These are phyloP conservation scores for Sylvilagus bachmani DNA, from an alignment of 2,113 vertebrate genomes.

Conservation along the genomic window DNA sequence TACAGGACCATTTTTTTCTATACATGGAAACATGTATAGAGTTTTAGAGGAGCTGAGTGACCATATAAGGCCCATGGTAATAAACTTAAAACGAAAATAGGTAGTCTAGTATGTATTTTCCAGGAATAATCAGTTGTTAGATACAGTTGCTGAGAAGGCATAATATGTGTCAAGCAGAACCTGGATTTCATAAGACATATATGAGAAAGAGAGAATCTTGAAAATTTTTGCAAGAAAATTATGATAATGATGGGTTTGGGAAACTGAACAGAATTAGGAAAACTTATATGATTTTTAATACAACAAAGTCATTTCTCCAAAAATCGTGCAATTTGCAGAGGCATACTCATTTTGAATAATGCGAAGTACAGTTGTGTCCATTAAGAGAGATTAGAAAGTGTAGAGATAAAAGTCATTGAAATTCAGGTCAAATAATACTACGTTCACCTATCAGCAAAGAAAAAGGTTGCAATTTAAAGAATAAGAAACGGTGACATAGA, in stretches of 20 bases:
- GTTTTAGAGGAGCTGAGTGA: neutral
- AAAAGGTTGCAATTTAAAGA: conserved; percentile 15
- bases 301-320: neutral
- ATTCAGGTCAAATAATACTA: neutral
- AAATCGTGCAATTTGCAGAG: neutral
- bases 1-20: neutral
- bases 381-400: conserved; percentile 22
- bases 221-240: neutral
- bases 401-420: conserved; percentile 41
- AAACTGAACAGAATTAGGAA: neutral
- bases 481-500: neutral
- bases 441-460: conserved; percentile 1
- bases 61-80: neutral
- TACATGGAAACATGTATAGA: neutral
- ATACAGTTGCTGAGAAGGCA: neutral
- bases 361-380: neutral
- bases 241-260: neutral
- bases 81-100: neutral
- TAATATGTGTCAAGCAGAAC: neutral
- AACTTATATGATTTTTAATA: conserved; percentile 36
- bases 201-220: neutral
- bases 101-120: neutral
- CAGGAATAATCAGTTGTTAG: neutral
- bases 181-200: neutral
- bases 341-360: conserved; percentile 21